A percentile compares a stretch with the other conserved stretches of the same genome.
Conservation (phyloP, 2,888 invertebrate genomes). For the Prosapia bicincta region DNA sequence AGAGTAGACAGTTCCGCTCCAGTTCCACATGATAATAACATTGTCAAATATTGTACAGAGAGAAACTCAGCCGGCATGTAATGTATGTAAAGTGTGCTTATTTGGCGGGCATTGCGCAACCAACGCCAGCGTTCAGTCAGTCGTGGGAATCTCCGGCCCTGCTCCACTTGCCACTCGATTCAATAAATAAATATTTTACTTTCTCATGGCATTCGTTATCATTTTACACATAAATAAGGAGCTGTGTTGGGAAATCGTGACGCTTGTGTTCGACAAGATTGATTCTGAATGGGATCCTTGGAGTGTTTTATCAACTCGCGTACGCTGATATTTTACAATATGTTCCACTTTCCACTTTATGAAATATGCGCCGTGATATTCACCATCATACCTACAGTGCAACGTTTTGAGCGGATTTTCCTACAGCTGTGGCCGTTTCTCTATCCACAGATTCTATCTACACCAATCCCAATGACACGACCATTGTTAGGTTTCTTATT, state of each 20-base stretch:
- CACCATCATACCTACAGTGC: too few relatives aligned
- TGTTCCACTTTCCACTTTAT: not conserved
- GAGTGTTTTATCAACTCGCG: not conserved
- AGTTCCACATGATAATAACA: constrained; percentile 22
- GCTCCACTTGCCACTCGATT: constrained; percentile 1
- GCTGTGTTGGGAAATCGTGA: not conserved
- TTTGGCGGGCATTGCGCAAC: not conserved
- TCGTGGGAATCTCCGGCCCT: not conserved
- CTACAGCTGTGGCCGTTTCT: too few relatives aligned
- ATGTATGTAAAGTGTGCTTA: not conserved
- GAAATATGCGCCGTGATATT: too few relatives aligned
- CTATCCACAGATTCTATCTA: too few relatives aligned
- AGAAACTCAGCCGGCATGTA: not conserved
- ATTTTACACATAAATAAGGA: not conserved
- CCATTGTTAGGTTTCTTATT: too few relatives aligned
- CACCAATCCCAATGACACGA: too few relatives aligned
- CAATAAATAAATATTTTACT: not conserved
- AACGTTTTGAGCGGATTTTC: too few relatives aligned
- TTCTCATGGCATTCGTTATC: not conserved
- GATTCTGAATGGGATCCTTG: not conserved
- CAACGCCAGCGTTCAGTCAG: not conserved
- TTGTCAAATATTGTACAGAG: constrained; percentile 14
- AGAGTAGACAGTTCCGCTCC: constrained; percentile 16
- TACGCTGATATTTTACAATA: not conserved
- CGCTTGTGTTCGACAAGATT: not conserved